Base-by-base conservation (phyloP, 2,797 vertebrate genomes). In the Amniataba percoides region DNA sequence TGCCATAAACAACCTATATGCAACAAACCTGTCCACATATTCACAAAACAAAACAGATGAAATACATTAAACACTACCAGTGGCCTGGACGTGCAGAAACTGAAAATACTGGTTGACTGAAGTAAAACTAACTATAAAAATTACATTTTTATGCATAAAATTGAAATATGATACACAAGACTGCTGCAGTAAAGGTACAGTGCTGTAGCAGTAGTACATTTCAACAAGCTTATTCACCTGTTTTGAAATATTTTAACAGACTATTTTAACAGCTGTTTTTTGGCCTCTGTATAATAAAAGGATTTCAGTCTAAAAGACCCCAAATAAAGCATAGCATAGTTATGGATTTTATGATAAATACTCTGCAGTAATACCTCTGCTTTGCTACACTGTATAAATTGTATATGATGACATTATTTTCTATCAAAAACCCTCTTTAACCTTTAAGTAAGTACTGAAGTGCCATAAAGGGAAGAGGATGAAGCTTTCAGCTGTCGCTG, bases 401-500 rank as follows among this genome's bases (percentile, higher is more conserved):
- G 58, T 43, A 39, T 3, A 43, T 25, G 34, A 53, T 19, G 2
- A 51, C 48, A 43, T 34, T 23, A 43, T 27, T 57, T 59, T 42
- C 16, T 5, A 21, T 48, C 3, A 62, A 2, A 36, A 42, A 31
- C 15, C 11, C 6, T 16, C n/a, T 59, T 45, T 12, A 5, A 19
- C n/a, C 14, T 77, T 68, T 19, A 48, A 65, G 43, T n/a, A 39
- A 52, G 49, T 23, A 14, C n/a, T 40, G 42, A 69, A 52, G 23
- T 21, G 12, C 8, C 49, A 18, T 25, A 45, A 40, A 67, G 51
- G 16, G 48, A 52, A 68, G 36, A 53, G 45, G 53, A 10, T 36
- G 4, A 21, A 4, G 9, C 51, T 59, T 71, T 40, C 19, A 57
- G 21, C 61, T 59, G n/a, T 42, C 36, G 9, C 40, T 23, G 43